phyloP scores from a whole-genome alignment of 2,113 vertebrate genomes.

The Campylomormyrus tamandua region DNA sequence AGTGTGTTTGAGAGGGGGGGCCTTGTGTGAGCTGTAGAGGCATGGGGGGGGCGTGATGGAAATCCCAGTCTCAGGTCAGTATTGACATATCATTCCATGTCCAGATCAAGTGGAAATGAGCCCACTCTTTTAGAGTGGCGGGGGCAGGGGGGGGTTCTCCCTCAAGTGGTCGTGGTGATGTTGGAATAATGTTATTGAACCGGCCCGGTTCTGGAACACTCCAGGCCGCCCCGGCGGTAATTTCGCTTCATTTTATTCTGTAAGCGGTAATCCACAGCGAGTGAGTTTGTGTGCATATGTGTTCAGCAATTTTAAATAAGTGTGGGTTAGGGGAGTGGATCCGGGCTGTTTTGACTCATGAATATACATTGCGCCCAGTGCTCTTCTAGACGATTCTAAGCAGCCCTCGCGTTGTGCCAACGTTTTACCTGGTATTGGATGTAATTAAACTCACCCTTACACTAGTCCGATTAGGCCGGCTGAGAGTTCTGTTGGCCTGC shows the following conservation, averaged over 20 bases:
- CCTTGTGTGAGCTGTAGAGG: neutral
- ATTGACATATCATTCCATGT: slow-evolving; percentile 6
- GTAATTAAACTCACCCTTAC: neutral
- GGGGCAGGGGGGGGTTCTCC: neutral
- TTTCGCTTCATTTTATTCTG: slow-evolving; percentile 1
- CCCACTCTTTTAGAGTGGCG: neutral
- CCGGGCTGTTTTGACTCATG: neutral
- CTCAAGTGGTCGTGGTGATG: slow-evolving; percentile 7
- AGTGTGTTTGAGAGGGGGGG: neutral
- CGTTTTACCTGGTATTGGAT: neutral
- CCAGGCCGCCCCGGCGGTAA: slow-evolving; percentile 12
- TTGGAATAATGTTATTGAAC: slow-evolving; percentile 22
- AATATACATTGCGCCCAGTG: neutral
- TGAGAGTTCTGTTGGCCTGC: neutral
- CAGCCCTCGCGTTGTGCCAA: neutral
- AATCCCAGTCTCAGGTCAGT: neutral
- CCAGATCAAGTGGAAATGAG: slow-evolving; percentile 16
- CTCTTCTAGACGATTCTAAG: neutral
- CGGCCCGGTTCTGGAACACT: neutral
- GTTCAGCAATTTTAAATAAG: neutral
- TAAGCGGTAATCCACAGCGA: neutral
- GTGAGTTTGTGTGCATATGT: neutral
- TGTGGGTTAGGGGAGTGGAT: neutral
- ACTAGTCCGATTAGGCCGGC: neutral
- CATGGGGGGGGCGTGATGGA: neutral